Evolutionary conservation across 1,140 invertebrate genomes (phyloP).

Genomic region (Carposina sasakii): DNA sequence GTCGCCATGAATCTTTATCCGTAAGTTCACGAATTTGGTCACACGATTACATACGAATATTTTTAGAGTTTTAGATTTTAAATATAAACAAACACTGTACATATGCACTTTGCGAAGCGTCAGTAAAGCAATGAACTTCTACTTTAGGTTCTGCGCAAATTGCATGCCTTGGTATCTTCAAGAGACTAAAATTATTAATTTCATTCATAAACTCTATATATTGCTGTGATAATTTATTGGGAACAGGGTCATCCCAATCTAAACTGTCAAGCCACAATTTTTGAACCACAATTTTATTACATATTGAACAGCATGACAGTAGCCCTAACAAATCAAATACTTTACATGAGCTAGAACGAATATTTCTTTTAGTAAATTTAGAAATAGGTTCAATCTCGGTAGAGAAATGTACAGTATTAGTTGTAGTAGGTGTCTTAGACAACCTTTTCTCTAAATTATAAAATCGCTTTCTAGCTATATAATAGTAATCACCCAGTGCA

Average conservation of each 20-base stretch:
- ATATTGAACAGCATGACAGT: slow-evolving; percentile 5
- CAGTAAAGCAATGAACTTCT: slow-evolving; percentile 2
- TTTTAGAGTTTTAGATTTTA: slow-evolving; percentile 6
- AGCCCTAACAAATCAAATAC: slow-evolving; percentile 20
- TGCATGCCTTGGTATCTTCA: slow-evolving; percentile 5
- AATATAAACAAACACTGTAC: not conserved
- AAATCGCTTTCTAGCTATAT: slow-evolving; percentile 33
- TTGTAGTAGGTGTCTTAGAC: slow-evolving; percentile 7
- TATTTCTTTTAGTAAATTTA: slow-evolving; percentile 15
- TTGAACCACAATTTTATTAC: slow-evolving; percentile 21
- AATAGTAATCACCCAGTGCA: slow-evolving; percentile 34
- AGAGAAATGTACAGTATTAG: slow-evolving; percentile 4
- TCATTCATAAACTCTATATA: slow-evolving; percentile 1
- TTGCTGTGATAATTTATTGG: not conserved
- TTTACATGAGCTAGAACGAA: slow-evolving; percentile 15
- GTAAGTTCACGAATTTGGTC: slow-evolving; percentile 15
- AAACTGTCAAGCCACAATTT: slow-evolving; percentile 15
- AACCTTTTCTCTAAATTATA: slow-evolving; percentile 33
- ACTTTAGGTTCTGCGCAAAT: not conserved
- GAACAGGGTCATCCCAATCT: slow-evolving; percentile 18
- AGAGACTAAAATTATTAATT: not conserved
- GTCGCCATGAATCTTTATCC: not conserved
- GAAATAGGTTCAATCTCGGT: not conserved
- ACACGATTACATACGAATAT: slow-evolving; percentile 16
- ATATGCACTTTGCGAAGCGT: not conserved